These are phyloP conservation scores for Mactromeris polynyma DNA, from an alignment of 2,888 invertebrate genomes.

Conservation along the genomic window DNA sequence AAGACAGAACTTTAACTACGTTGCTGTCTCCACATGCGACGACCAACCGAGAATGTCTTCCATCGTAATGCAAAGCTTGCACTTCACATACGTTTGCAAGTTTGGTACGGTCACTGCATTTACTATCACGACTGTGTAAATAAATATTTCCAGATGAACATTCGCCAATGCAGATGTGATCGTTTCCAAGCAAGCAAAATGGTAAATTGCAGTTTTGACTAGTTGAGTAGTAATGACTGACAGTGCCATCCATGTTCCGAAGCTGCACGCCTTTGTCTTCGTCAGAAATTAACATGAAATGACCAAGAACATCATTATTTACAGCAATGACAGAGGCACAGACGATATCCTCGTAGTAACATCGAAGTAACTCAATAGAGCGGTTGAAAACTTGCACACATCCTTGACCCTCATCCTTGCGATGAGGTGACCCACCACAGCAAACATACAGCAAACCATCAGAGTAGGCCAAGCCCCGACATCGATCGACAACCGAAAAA, in stretches of 20 bases:
- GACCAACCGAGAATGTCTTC: not conserved
- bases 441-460: not conserved
- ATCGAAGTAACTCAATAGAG: not conserved
- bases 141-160: not conserved
- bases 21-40: not conserved
- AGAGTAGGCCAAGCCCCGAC: not conserved
- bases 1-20: not conserved
- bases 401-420: not conserved
- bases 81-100: not conserved
- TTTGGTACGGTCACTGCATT: not conserved
- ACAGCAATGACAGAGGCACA: not conserved
- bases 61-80: not conserved
- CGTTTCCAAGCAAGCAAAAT: not conserved
- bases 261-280: not conserved
- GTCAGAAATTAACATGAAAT: not conserved
- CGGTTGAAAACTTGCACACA: not conserved
- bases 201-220: not conserved
- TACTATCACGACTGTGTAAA: not conserved
- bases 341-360: not conserved
- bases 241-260: not conserved
- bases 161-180: not conserved
- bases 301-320: not conserved
- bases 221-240: not conserved
- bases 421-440: not conserved
- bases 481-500: not conserved